Conservation (phyloP, 1,140 invertebrate species). For the Listronotus oregonensis region DNA sequence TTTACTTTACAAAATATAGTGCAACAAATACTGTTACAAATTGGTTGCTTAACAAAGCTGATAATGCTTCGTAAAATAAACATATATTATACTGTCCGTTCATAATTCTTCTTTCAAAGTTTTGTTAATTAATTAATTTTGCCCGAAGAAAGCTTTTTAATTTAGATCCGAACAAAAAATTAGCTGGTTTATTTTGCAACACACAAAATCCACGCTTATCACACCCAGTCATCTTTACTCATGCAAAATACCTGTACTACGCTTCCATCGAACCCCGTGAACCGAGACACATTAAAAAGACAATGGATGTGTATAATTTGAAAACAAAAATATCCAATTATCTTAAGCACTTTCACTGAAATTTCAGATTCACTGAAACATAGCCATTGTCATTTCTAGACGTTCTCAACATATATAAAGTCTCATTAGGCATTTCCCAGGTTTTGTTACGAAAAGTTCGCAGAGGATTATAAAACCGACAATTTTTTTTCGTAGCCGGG, state of each 20-base stretch:
- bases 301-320: conserved; percentile 28
- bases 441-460: conserved; percentile 27
- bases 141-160: no score
- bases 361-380: conserved; percentile 43
- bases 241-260: neutral
- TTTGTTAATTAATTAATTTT: no score
- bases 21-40: no score
- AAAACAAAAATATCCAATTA: conserved; percentile 38
- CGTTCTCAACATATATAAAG: conserved; percentile 35
- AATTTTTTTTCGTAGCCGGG: neutral
- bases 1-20: no score
- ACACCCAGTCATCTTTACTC: neutral
- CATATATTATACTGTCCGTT: no score
- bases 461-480: neutral
- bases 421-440: conserved; percentile 20
- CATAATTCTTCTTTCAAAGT: no score
- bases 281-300: conserved; percentile 25
- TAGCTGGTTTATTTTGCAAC: no score
- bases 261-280: neutral
- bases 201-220: neutral
- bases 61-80: no score
- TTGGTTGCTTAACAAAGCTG: no score
- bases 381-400: conserved; percentile 38
- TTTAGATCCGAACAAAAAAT: no score
- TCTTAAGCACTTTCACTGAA: conserved; percentile 44